Conservation (phyloP, 2,797 vertebrate genomes). For the Astyanax mexicanus region DNA sequence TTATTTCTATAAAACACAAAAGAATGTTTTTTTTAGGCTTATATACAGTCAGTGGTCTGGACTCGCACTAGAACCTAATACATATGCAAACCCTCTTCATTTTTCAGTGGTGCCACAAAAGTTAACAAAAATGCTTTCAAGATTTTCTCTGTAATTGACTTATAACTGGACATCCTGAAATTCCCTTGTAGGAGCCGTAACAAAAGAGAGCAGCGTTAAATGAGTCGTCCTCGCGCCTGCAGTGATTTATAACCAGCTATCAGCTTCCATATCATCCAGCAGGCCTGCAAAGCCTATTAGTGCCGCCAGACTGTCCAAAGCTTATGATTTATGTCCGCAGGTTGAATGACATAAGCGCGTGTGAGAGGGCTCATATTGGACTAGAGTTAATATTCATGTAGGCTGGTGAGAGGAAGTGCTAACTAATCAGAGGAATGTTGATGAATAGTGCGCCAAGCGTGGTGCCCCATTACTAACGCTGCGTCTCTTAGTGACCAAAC, state of each 20-base stretch:
- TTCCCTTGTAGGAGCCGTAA: slow-evolving; percentile 51
- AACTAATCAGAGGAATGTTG: slow-evolving; percentile 67
- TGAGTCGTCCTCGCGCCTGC: slow-evolving; percentile 34
- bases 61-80: neutral
- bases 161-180: slow-evolving; percentile 6
- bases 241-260: slow-evolving; percentile 55
- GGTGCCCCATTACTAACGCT: slow-evolving; percentile 73
- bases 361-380: slow-evolving; percentile 48
- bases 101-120: neutral
- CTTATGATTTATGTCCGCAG: slow-evolving; percentile 68
- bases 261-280: slow-evolving; percentile 53
- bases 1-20: too few relatives aligned
- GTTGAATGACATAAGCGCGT: slow-evolving; percentile 59
- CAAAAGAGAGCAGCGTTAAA: slow-evolving; percentile 32
- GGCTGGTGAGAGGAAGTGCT: slow-evolving; percentile 39
- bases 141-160: slow-evolving; percentile 2
- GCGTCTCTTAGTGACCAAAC: slow-evolving; percentile 58
- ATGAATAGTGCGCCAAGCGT: slow-evolving; percentile 69
- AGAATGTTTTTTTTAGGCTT: too few relatives aligned
- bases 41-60: too few relatives aligned
- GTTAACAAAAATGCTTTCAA: neutral
- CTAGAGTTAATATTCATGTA: slow-evolving; percentile 69
- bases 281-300: slow-evolving; percentile 53
- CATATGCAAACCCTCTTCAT: neutral
- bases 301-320: slow-evolving; percentile 52